These are phyloP conservation scores for Otis tarda DNA, from an alignment of 2,113 vertebrate genomes.

Conservation along the genomic window DNA sequence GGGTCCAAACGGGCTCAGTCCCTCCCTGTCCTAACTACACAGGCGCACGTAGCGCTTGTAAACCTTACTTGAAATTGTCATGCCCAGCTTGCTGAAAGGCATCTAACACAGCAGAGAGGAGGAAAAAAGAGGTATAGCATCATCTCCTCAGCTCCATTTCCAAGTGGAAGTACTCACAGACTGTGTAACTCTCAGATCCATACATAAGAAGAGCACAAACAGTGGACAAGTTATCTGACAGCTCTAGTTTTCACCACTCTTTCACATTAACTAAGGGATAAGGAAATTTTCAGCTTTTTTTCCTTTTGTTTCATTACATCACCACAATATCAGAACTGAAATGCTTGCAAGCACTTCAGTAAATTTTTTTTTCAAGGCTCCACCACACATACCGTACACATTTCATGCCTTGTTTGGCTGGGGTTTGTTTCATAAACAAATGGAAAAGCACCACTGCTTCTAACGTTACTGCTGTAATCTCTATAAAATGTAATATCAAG, in stretches of 20 bases:
- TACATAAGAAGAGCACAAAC: background rate
- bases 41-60: accelerated
- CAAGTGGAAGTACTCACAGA: background rate
- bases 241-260: background rate
- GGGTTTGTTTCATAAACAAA: background rate
- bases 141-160: background rate
- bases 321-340: background rate
- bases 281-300: background rate
- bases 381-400: background rate
- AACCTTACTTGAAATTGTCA: background rate
- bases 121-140: background rate
- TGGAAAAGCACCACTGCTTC: background rate
- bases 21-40: background rate
- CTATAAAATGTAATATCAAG: background rate
- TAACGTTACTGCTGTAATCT: background rate
- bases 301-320: background rate
- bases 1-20: background rate
- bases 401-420: too few relatives aligned
- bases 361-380: background rate
- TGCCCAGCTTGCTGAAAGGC: background rate
- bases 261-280: background rate
- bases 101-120: background rate
- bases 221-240: background rate
- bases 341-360: background rate
- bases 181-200: background rate